Evolutionary conservation across 2,888 invertebrate genomes (phyloP).

Genomic region (Epinotia brunnichana): DNA sequence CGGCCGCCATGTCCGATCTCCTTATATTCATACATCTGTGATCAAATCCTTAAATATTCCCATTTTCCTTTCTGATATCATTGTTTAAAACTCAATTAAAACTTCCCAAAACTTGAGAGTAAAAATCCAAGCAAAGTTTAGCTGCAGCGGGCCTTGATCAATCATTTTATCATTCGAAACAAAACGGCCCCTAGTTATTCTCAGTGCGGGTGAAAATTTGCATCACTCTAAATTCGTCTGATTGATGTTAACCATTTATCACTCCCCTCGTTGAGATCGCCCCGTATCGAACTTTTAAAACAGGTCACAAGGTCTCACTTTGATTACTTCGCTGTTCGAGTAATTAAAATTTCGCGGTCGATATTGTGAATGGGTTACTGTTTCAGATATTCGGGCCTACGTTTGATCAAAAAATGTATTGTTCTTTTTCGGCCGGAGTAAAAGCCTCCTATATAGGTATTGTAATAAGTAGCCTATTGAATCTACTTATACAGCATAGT

Average conservation of each 20-base stretch:
- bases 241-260: conserved; percentile 83
- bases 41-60: not conserved
- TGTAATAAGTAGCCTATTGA: too few species aligned
- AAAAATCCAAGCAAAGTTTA: conserved; percentile 39
- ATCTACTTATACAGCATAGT: too few species aligned
- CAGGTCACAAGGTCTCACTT: conserved; percentile 79
- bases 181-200: conserved; percentile 63
- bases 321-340: conserved; percentile 73
- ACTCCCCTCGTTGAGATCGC: conserved; percentile 73
- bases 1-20: too few species aligned
- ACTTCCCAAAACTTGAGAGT: conserved; percentile 30
- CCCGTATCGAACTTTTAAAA: conserved; percentile 80
- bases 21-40: too few species aligned
- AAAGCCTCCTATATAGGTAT: not conserved
- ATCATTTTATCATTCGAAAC: conserved; percentile 65
- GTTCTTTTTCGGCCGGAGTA: not conserved
- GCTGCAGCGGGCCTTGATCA: conserved; percentile 42
- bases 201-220: conserved; percentile 75
- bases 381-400: conserved; percentile 3
- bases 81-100: conserved; percentile 40
- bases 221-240: conserved; percentile 80
- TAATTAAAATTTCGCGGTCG: conserved; percentile 78
- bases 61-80: conserved; percentile 15
- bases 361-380: conserved; percentile 51
- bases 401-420: not conserved